Evolutionary conservation across 2,797 vertebrate genomes (phyloP), one percentile per base, ranked within the genome.

Genomic region (Perodicticus potto): DNA sequence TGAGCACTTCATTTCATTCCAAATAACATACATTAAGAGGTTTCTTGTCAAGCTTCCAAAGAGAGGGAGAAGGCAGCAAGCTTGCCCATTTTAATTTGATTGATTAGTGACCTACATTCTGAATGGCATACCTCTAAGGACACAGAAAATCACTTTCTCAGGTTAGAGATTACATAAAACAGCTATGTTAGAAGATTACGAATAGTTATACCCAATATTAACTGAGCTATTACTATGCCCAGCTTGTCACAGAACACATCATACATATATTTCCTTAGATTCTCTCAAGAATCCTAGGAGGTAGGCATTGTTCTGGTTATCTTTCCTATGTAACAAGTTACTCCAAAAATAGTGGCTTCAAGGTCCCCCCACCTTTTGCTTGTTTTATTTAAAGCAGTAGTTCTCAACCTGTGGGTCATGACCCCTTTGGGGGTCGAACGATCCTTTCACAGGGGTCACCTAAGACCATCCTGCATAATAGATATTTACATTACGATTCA

Each of bases 31-130:
- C 89, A 84, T 89, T 97, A 97, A 97, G 94, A 96, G 93, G 76
- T 95, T 97, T 97, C 83, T 59, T 97, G 97, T 97, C 96, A 85
- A 1, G 93, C 84, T 91, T 97, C 97, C 97, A 97, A 82, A 69
- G 4, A 59, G 63, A 69, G 89, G 73, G 86, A 91, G 49, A 96
- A 17, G 49, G 86, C 74, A 88, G 65, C 74, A 96, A 86, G 69
- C 45, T 72, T 5, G 0, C 77, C 49, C 85, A 43, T 87, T 97
- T 95, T 94, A 97, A 97, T 96, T 73, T 95, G 96, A 97, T 96
- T 94, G 96, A 93, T 93, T 81, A 81, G 96, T 87, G 94, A 95
- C 95, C 96, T 96, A 93, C 77, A 97, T 97, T 95, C 94, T 78
- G 81, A 91, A 63, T 73, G 61, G 27, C 19, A 16, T 59, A 74